Percentiles rank a stretch among this genome's conserved stretches.
These are phyloP conservation scores for Troglohyphantes excavatus DNA, from an alignment of 2,888 invertebrate species.

Conservation along the genomic window DNA sequence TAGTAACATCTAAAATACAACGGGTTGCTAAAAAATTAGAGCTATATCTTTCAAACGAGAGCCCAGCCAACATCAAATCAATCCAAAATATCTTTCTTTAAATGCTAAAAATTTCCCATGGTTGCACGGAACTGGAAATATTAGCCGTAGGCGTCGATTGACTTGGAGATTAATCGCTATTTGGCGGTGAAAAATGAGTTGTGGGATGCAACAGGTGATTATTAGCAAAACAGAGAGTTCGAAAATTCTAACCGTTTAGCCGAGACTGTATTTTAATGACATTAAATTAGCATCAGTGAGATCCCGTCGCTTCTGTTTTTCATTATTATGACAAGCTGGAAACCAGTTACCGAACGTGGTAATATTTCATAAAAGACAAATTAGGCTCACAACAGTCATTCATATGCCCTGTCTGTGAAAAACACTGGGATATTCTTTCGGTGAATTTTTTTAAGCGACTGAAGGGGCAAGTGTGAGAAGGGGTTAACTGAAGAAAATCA, in stretches of 20 bases:
- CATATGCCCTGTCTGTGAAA: slow-evolving; percentile 20
- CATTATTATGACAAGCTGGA: slow-evolving; percentile 41
- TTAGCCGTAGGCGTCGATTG: slow-evolving; percentile 68
- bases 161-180: slow-evolving; percentile 56
- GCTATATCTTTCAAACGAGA: too few species aligned
- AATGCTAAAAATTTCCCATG: slow-evolving; percentile 38
- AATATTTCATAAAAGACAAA: slow-evolving; percentile 57
- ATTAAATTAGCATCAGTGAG: slow-evolving; percentile 67
- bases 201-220: slow-evolving; percentile 67
- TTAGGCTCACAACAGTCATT: slow-evolving; percentile 13
- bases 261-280: slow-evolving; percentile 65
- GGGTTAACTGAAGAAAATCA: too few species aligned
- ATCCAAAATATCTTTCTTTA: not conserved
- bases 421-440: too few species aligned
- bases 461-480: too few species aligned
- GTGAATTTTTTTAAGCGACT: too few species aligned
- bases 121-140: slow-evolving; percentile 40
- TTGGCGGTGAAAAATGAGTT: slow-evolving; percentile 66
- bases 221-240: slow-evolving; percentile 49
- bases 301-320: slow-evolving; percentile 60
- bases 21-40: too few species aligned
- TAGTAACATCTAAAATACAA: too few species aligned
- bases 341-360: slow-evolving; percentile 34
- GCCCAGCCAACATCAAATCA: too few species aligned
- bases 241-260: slow-evolving; percentile 36